Evolutionary conservation across 2,113 vertebrate genomes (phyloP).

Genomic region (Callocephalon fimbriatum): DNA sequence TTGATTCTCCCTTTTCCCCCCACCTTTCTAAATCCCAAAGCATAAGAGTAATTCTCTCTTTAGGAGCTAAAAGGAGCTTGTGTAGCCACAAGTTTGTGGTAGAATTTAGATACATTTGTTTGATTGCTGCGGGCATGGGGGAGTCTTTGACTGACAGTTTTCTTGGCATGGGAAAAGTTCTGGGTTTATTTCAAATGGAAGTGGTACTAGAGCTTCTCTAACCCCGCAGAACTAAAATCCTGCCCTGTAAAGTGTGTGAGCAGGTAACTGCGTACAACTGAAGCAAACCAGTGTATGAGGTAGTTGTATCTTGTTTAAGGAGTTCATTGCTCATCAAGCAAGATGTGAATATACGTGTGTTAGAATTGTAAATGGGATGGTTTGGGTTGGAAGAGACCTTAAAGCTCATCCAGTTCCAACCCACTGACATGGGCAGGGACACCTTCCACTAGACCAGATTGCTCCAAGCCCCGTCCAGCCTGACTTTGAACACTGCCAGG

Average conservation of each 20-base stretch:
- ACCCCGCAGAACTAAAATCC: background rate
- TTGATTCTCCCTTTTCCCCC: background rate
- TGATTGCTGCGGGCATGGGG: background rate
- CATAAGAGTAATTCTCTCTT: background rate
- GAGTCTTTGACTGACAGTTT: background rate
- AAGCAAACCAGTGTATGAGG: background rate
- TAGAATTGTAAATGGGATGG: background rate
- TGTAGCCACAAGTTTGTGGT: background rate
- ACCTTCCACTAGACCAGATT: background rate
- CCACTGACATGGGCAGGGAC: background rate
- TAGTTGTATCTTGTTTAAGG: background rate
- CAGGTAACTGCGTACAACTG: background rate
- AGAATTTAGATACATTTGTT: background rate
- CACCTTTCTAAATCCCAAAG: background rate
- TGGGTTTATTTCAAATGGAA: background rate
- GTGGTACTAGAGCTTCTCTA: background rate
- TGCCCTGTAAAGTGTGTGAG: background rate
- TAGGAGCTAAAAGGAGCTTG: background rate
- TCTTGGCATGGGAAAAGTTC: background rate
- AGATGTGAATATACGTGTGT: fast-evolving
- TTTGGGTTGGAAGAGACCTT: background rate
- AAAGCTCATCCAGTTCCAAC: background rate
- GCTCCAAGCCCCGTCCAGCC: no score
- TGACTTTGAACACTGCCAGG: no score
- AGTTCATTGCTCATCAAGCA: fast-evolving